Evolutionary conservation across 2,888 invertebrate genomes (phyloP).

Genomic region (Tricholauxania praeusta): DNA sequence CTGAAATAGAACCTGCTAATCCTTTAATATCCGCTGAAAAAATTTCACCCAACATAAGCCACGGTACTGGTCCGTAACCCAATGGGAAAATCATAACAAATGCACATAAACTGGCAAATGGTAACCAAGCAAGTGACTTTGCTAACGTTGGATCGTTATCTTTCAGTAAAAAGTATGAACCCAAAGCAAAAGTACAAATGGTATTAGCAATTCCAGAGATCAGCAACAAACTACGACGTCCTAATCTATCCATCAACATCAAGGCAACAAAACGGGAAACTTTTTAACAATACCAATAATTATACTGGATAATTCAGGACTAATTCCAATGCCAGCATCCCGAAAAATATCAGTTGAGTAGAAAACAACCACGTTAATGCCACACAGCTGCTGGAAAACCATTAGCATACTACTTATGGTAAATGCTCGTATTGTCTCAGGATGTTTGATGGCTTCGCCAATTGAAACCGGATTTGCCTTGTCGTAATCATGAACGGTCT

Average conservation of each 20-base stretch:
- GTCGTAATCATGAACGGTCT: slow-evolving; percentile 70
- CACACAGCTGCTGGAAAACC: slow-evolving; percentile 90
- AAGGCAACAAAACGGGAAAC: slow-evolving; percentile 75
- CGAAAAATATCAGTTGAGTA: slow-evolving; percentile 81
- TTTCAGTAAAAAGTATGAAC: slow-evolving; percentile 75
- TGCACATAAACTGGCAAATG: slow-evolving; percentile 78
- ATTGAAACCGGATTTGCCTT: slow-evolving; percentile 72
- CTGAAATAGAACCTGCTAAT: slow-evolving; percentile 81
- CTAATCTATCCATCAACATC: slow-evolving; percentile 81
- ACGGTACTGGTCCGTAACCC: slow-evolving; percentile 88
- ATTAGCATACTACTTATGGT: slow-evolving; percentile 83
- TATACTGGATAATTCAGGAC: slow-evolving; percentile 76
- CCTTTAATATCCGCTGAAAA: slow-evolving; percentile 84
- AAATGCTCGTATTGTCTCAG: slow-evolving; percentile 74
- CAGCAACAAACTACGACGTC: too few relatives aligned
- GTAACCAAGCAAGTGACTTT: slow-evolving; percentile 77
- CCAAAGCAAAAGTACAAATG: slow-evolving; percentile 77
- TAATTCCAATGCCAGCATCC: slow-evolving; percentile 68
- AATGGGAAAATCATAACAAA: slow-evolving; percentile 86
- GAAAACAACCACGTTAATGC: slow-evolving; percentile 87
- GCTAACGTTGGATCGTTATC: slow-evolving; percentile 65
- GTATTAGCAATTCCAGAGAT: slow-evolving; percentile 80
- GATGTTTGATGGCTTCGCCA: slow-evolving; percentile 71
- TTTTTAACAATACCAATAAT: slow-evolving; percentile 89
- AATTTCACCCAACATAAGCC: slow-evolving; percentile 82